A percentile compares a stretch with the other conserved stretches of the same genome.
These are phyloP conservation scores for Lytechinus pictus DNA, from an alignment of 35 echinoderm and acorn worm species.

Conservation along the genomic window DNA sequence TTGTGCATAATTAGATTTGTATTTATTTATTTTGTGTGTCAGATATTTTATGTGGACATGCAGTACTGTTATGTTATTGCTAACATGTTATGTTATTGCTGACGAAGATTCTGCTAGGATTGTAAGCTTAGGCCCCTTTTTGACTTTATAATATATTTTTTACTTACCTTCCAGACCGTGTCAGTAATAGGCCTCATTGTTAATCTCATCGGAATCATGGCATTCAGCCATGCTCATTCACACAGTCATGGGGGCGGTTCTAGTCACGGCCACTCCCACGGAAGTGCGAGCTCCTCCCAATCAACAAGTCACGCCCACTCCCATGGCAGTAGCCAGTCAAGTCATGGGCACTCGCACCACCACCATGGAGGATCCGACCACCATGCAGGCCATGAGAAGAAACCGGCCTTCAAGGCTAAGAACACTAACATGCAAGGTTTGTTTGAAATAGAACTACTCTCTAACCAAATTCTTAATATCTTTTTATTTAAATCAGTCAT, in stretches of 20 bases:
- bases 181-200: conserved; percentile 87
- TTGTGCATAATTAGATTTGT: too few relatives aligned
- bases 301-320: conserved; percentile 31
- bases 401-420: conserved; percentile 30
- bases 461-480: too few relatives aligned
- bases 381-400: conserved; percentile 20
- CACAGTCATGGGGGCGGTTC: conserved; percentile 73
- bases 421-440: conserved; percentile 93
- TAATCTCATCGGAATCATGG: conserved; percentile 93
- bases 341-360: conserved; percentile 50
- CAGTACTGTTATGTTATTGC: too few relatives aligned
- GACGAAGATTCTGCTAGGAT: too few relatives aligned
- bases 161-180: conserved; percentile 73
- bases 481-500: too few relatives aligned
- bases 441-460: not conserved
- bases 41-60: too few relatives aligned
- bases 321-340: conserved; percentile 38
- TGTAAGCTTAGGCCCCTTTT: too few relatives aligned
- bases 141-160: too few relatives aligned
- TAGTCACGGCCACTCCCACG: conserved; percentile 68
- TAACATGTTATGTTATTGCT: too few relatives aligned
- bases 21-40: too few relatives aligned
- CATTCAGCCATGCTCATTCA: conserved; percentile 79
- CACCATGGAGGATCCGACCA: conserved; percentile 27
- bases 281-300: conserved; percentile 10